phyloP scores from a whole-genome alignment of 2,888 invertebrate species.

The Archaeoteleia sp. region DNA sequence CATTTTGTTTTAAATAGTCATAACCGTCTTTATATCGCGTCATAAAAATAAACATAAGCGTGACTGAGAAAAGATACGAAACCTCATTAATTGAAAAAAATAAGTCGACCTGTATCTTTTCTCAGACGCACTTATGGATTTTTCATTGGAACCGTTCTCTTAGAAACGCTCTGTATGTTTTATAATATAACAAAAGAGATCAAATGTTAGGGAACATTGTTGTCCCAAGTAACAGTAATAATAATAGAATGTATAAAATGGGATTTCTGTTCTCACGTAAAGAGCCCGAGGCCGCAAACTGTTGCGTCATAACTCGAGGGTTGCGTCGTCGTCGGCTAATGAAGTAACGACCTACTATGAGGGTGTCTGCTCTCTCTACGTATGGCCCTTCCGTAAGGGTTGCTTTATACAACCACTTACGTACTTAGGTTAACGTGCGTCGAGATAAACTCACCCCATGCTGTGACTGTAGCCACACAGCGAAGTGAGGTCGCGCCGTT shows the following conservation, averaged over 20 bases:
- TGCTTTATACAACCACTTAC: conserved; percentile 61
- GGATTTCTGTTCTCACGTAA: conserved; percentile 39
- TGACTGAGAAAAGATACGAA: too few relatives aligned
- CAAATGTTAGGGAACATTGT: too few relatives aligned
- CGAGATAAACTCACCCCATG: conserved; percentile 62
- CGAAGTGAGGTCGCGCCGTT: conserved; percentile 56
- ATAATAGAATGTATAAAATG: conserved; percentile 10
- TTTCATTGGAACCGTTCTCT: too few relatives aligned
- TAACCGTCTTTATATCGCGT: too few relatives aligned
- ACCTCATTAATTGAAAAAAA: too few relatives aligned
- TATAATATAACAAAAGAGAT: too few relatives aligned
- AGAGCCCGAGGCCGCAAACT: conserved; percentile 66
- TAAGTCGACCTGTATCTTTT: too few relatives aligned
- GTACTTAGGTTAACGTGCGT: conserved; percentile 61
- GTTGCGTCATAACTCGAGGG: conserved; percentile 69
- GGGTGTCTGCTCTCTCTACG: conserved; percentile 34
- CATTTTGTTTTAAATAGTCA: too few relatives aligned
- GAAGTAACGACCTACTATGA: conserved; percentile 58
- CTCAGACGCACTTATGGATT: too few relatives aligned
- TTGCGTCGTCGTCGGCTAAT: conserved; percentile 59
- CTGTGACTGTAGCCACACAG: conserved; percentile 53
- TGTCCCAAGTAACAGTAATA: neutral
- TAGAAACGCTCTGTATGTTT: too few relatives aligned
- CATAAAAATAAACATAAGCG: too few relatives aligned
- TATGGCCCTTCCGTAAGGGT: conserved; percentile 54